These are phyloP conservation scores for Eretmochelys imbricata DNA, from an alignment of 2,113 vertebrate genomes.

Conservation along the genomic window DNA sequence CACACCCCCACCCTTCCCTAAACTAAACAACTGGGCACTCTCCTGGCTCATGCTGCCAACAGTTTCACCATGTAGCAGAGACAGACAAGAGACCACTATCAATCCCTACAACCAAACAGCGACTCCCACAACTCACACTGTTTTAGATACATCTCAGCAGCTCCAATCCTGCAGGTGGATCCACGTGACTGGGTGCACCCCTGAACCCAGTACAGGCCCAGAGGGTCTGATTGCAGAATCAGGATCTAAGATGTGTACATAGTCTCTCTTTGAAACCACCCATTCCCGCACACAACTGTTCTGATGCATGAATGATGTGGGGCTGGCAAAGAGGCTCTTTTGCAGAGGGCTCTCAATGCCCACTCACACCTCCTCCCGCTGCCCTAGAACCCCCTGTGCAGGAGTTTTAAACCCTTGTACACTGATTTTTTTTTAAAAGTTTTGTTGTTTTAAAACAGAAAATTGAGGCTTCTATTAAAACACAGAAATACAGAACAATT, in stretches of 20 bases:
- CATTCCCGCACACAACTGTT: neutral
- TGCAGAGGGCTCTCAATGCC: neutral
- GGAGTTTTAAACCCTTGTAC: conserved; percentile 37
- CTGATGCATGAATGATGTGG: neutral
- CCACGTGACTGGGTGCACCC: fast-evolving
- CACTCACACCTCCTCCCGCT: neutral
- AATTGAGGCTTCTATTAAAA: conserved; percentile 93
- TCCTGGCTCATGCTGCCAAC: neutral
- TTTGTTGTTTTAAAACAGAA: conserved; percentile 71
- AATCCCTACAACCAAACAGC: neutral
- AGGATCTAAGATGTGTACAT: neutral
- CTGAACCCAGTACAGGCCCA: neutral
- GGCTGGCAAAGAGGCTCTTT: conserved; percentile 19
- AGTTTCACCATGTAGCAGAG: neutral
- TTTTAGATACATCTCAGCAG: neutral
- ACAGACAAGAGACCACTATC: neutral
- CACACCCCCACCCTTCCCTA: neutral
- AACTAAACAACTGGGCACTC: neutral
- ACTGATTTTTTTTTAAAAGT: conserved; percentile 28
- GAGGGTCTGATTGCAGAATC: neutral
- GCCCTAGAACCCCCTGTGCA: neutral
- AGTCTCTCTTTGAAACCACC: neutral
- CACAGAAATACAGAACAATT: conserved; percentile 95
- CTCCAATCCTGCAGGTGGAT: neutral
- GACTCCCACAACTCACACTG: fast-evolving